Evolutionary conservation across 2,113 vertebrate species (phyloP), one percentile per base, ranked within the genome.

Genomic region (Cettia cetti): DNA sequence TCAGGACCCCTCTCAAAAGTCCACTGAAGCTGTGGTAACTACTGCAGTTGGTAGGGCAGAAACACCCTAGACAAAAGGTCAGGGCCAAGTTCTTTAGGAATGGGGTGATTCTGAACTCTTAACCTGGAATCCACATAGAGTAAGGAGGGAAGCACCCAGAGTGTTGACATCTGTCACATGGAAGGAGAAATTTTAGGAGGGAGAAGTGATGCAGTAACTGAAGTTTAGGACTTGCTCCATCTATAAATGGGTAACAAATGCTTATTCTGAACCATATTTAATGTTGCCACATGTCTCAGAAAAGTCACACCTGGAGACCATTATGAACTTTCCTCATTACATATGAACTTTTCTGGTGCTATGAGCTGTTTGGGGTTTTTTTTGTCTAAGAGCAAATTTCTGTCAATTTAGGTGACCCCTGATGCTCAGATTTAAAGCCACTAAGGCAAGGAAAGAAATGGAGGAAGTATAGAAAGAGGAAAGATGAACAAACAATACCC

Each of bases 361-460:
- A 59, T 0, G 0, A 22, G 6, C 22, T 45, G 13, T 3, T 6
- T 18, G 60, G n/a, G n/a, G n/a, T 53, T 66, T 59, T 60, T 6
- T 40, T 44, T 26, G 12, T 39, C 40, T 49, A 68, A 69, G 24
- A 90, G 35, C 18, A 64, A 40, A 44, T 35, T 81, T 90, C 31
- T 50, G 12, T 5, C 49, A 44, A 5, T 53, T 87, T 31, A 45
- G 39, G 30, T 50, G 54, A 42, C 8, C 40, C 19, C 54, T 50
- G 39, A 40, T 33, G 13, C 53, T 77, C 45, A 45, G 49, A 50
- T 6, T 31, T 9, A 72, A 87, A 82, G 49, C 17, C 13, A 27
- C n/a, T 20, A n/a, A 82, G 31, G 15, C n/a, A 54, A 40, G n/a
- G 39, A 63, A 63, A 86, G 21, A 77, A 71, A 82, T 0, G 0